Base-by-base conservation (phyloP, 2,113 vertebrate genomes). In the Etheostoma cragini region DNA sequence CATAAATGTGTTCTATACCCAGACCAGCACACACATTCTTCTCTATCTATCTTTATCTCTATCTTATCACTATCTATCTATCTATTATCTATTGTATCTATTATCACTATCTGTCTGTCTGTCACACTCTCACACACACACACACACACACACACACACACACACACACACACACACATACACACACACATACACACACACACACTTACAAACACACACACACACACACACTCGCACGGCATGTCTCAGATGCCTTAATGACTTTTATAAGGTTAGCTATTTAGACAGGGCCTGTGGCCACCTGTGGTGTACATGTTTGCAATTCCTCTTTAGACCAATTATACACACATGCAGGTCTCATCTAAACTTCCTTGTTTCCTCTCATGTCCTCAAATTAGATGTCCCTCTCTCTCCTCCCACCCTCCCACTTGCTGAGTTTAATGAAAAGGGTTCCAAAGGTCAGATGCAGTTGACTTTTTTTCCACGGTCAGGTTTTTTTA, bases 331-430 rank as follows among this genome's bases (percentile, higher is more conserved):
- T 74, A 82, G 80, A 86, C 84, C 84, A 92, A 90, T 91, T 89
- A 91, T 85, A 81, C 74, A 76, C 87, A 85, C 75, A 79, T 88
- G 82, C 90, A 88, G 77, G 63, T 88, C 63, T 68, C 76, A 64
- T 84, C 81, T 83, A 63, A 73, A 87, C 87, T 81, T 88, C 70
- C 76, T 87, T 82, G 71, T 88, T 90, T 90, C 85, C 82, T 91
- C 87, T 91, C 77, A 81, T 89, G 84, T 90, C 89, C 63, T 85
- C 76, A 92, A 87, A 88, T 90, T 85, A 87, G 85, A 82, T 71
- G 49, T 57, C 82, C 47, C 49, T 65, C 52, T 58, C 69, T 64
- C 52, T 38, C 73, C 63, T 57, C 83, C 46, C 72, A 30, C 53
- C 46, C 35, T 58, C 30, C 70, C 82, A 60, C 80, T 76, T 61